Evolutionary conservation across 2,797 vertebrate genomes (phyloP).

Genomic region (Malurus splendens): DNA sequence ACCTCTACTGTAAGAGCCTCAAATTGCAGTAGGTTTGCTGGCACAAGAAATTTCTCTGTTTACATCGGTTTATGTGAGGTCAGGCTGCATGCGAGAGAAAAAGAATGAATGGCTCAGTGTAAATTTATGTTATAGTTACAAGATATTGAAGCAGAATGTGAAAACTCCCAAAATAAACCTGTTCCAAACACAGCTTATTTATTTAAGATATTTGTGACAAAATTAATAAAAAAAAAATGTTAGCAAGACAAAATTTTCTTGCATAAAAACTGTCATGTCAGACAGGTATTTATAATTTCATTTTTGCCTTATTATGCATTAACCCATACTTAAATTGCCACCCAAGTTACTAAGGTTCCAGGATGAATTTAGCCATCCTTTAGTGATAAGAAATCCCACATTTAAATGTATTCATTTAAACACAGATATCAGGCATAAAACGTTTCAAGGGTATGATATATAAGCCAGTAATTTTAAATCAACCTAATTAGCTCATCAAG

Average conservation of each 20-base stretch:
- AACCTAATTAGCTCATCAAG: background rate
- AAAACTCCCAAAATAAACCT: background rate
- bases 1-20: background rate
- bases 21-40: background rate
- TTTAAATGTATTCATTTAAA: too few relatives aligned
- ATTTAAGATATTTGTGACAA: background rate
- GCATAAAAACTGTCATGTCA: background rate
- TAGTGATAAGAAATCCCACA: background rate
- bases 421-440: background rate
- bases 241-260: background rate
- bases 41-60: constrained; percentile 11
- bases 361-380: background rate
- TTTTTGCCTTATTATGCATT: background rate
- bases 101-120: background rate
- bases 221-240: background rate
- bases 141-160: background rate
- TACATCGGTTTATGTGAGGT: background rate
- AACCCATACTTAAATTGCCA: background rate
- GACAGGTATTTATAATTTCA: background rate
- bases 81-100: background rate
- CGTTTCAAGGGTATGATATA: background rate
- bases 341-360: background rate
- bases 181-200: background rate
- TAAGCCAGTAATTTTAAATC: background rate
- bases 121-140: background rate